A percentile compares a stretch with the other conserved stretches of the same genome.
Evolutionary conservation across 2,113 vertebrate genomes (phyloP).

Genomic region (Misgurnus mizolepis): DNA sequence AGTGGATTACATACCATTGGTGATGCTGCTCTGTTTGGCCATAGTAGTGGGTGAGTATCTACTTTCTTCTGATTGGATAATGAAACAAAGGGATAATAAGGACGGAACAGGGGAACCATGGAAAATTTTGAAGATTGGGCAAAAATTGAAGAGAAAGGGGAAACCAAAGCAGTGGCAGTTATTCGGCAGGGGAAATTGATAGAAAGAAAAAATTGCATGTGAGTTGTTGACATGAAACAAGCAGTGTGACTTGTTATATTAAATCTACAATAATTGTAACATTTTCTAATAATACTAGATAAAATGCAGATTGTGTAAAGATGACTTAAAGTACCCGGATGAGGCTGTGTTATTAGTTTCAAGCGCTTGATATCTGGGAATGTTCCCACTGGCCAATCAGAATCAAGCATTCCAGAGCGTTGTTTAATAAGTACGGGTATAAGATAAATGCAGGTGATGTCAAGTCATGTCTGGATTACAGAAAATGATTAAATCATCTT

Average conservation of each 20-base stretch:
- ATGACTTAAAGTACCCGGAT: no score
- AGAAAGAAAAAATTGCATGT: conserved; percentile 17
- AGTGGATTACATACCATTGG: conserved; percentile 75
- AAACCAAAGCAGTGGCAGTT: conserved; percentile 47
- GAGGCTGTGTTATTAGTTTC: no score
- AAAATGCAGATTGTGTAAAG: not conserved
- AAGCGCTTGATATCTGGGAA: no score
- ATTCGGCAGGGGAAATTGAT: conserved; percentile 14
- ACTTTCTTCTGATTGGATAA: conserved; percentile 70
- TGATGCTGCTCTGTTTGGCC: conserved; percentile 72
- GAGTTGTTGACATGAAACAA: not conserved
- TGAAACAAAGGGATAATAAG: conserved; percentile 41
- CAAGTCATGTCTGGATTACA: not conserved
- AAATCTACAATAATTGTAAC: no score
- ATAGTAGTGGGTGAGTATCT: conserved; percentile 66
- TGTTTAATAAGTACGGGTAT: no score
- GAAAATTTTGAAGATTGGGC: conserved; percentile 53
- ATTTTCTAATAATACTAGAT: no score
- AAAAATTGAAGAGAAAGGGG: conserved; percentile 59
- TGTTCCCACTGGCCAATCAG: no score
- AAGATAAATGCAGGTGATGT: not conserved
- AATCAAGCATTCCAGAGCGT: no score
- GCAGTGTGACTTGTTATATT: not conserved
- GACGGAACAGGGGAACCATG: conserved; percentile 41
- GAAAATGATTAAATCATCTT: not conserved